Percentiles rank a stretch among this genome's conserved stretches.
These are phyloP conservation scores for Physella acuta DNA, from an alignment of 1,140 invertebrate genomes.

Conservation along the genomic window DNA sequence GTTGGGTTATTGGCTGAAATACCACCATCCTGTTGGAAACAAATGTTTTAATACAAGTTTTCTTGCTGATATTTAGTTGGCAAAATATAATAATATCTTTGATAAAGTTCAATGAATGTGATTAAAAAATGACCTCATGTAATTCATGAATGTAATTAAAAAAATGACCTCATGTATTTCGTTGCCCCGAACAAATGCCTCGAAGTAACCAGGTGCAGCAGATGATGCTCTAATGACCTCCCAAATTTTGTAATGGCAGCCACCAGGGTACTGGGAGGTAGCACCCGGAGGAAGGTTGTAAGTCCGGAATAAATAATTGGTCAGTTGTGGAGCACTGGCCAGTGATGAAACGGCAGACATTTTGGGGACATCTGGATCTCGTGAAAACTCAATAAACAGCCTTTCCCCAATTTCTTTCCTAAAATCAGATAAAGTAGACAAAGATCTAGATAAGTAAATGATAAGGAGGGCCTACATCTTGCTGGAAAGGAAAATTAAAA, in stretches of 20 bases:
- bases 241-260: conserved; percentile 76
- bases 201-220: conserved; percentile 90
- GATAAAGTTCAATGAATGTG: too few species aligned
- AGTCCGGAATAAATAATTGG: conserved; percentile 87
- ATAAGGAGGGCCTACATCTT: too few species aligned
- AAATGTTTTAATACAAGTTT: too few species aligned
- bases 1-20: conserved; percentile 89
- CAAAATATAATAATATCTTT: too few species aligned
- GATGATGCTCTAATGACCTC: conserved; percentile 87
- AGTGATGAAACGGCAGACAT: conserved; percentile 75
- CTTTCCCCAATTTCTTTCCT: conserved; percentile 70
- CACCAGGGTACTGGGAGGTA: conserved; percentile 79
- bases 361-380: conserved; percentile 67
- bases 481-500: too few species aligned
- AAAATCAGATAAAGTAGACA: too few species aligned
- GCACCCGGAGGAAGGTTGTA: conserved; percentile 78
- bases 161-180: conserved; percentile 75
- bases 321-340: conserved; percentile 76
- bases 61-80: too few species aligned
- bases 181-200: conserved; percentile 77
- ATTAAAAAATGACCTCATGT: too few species aligned
- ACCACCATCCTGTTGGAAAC: conserved; percentile 83
- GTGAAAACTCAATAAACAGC: conserved; percentile 69
- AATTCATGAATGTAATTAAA: not conserved
- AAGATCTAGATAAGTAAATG: too few species aligned